Percentiles rank a stretch among this genome's conserved stretches.
phyloP scores from a whole-genome alignment of 2,888 invertebrate genomes.

The Lepas anatifera region DNA sequence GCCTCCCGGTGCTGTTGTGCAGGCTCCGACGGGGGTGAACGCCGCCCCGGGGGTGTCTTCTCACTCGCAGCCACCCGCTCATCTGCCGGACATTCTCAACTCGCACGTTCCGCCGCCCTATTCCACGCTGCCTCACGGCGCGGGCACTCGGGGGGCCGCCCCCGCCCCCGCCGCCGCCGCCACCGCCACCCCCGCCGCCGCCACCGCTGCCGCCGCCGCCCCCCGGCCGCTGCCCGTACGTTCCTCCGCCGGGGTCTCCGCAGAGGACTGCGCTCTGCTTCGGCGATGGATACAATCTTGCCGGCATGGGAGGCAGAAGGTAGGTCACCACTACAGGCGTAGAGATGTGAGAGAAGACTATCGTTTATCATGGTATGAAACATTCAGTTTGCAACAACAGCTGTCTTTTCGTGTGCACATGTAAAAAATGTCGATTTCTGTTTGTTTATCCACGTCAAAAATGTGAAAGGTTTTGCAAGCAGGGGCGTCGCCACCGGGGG shows the following conservation, averaged over 20 bases:
- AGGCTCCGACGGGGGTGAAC: too few species aligned
- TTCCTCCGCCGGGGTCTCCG: neutral
- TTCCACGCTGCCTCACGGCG: slow-evolving; percentile 1
- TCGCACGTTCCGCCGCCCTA: slow-evolving; percentile 5
- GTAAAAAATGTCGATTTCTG: too few species aligned
- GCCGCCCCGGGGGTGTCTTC: neutral
- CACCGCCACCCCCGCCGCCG: neutral
- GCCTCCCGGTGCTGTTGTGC: too few species aligned
- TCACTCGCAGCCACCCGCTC: too few species aligned
- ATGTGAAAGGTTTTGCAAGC: too few species aligned
- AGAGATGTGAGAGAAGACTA: too few species aligned
- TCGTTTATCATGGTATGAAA: too few species aligned
- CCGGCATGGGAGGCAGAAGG: neutral
- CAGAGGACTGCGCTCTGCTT: slow-evolving; percentile 3
- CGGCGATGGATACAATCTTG: neutral
- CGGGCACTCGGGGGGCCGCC: neutral
- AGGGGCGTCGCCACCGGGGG: too few species aligned
- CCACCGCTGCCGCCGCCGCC: neutral
- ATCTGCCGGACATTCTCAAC: neutral
- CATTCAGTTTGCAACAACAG: too few species aligned
- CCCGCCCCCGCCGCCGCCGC: neutral
- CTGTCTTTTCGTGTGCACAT: too few species aligned
- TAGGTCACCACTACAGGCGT: too few species aligned
- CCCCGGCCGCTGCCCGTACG: neutral
- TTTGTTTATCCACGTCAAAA: too few species aligned